These are phyloP conservation scores for Micrasema longulum DNA, from an alignment of 1,140 invertebrate species.

Conservation along the genomic window DNA sequence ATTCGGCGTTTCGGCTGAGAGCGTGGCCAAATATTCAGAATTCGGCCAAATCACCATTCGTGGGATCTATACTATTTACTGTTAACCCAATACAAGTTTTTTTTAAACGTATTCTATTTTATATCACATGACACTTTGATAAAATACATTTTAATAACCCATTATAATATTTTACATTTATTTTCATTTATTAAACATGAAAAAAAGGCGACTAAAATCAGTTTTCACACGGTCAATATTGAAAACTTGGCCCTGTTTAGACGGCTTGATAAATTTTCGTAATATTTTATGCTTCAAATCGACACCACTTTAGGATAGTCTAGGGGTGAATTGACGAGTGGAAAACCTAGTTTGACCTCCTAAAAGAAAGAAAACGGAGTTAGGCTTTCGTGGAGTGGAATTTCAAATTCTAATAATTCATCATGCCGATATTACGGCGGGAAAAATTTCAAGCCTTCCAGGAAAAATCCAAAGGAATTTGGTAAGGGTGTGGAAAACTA, in stretches of 20 bases:
- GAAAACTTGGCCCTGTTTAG: not conserved
- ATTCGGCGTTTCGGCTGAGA: too few species aligned
- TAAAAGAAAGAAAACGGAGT: too few species aligned
- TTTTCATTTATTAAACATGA: too few species aligned
- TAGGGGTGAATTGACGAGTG: not conserved
- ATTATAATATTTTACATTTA: too few species aligned
- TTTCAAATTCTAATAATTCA: conserved; percentile 34
- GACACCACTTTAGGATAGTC: not conserved
- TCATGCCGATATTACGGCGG: conserved; percentile 19
- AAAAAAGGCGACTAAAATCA: too few species aligned
- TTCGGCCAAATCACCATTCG: too few species aligned
- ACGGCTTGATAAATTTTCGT: conserved; percentile 4
- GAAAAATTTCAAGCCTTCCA: conserved; percentile 8
- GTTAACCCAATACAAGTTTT: too few species aligned
- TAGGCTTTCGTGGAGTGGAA: not conserved
- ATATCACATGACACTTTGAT: too few species aligned
- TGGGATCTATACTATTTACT: too few species aligned
- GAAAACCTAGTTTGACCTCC: not conserved
- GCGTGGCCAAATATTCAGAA: too few species aligned
- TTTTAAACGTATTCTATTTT: too few species aligned
- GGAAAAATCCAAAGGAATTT: not conserved
- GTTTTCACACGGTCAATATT: not conserved
- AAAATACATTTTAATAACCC: too few species aligned
- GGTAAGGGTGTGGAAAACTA: not conserved
- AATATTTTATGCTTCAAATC: conserved; percentile 14